A percentile compares a stretch with the other conserved stretches of the same genome.
Conservation (phyloP, 2,888 invertebrate genomes). For the Nemurella pictetii region DNA sequence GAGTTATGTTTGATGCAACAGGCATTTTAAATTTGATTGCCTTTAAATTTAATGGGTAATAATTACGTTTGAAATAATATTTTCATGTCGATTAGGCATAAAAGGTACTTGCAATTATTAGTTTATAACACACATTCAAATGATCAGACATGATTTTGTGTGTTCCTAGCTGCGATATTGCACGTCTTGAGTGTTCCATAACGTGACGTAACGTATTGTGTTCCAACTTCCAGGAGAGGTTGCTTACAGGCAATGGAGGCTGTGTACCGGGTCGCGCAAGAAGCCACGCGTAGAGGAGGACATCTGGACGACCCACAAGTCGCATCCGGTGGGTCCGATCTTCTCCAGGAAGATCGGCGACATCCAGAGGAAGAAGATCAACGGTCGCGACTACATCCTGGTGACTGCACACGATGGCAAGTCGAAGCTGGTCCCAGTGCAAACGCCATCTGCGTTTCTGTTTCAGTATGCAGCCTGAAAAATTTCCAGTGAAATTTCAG, state of each 20-base stretch:
- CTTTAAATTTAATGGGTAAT: no score
- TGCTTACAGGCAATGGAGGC: slow-evolving; percentile 13
- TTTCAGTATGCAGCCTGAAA: slow-evolving; percentile 57
- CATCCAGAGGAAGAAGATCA: slow-evolving; percentile 62
- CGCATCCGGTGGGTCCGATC: slow-evolving; percentile 51
- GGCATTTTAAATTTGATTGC: no score
- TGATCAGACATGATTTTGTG: no score
- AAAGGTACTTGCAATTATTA: no score
- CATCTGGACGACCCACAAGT: slow-evolving; percentile 15
- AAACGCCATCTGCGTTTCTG: slow-evolving; percentile 75
- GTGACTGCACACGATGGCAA: slow-evolving; percentile 63
- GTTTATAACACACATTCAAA: no score
- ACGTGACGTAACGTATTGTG: no score
- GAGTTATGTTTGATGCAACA: no score
- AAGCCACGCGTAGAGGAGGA: not conserved
- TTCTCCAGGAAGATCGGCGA: slow-evolving; percentile 60
- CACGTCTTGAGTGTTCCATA: no score
- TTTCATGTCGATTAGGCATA: no score
- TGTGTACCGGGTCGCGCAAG: not conserved
- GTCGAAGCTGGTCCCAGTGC: slow-evolving; percentile 69
- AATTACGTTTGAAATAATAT: no score
- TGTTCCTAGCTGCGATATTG: no score
- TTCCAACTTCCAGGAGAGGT: slow-evolving; percentile 29
- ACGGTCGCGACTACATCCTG: slow-evolving; percentile 77
- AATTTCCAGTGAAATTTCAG: no score